Base-by-base conservation (phyloP, 2,888 invertebrate species). In the Lamellibrachia columna region DNA sequence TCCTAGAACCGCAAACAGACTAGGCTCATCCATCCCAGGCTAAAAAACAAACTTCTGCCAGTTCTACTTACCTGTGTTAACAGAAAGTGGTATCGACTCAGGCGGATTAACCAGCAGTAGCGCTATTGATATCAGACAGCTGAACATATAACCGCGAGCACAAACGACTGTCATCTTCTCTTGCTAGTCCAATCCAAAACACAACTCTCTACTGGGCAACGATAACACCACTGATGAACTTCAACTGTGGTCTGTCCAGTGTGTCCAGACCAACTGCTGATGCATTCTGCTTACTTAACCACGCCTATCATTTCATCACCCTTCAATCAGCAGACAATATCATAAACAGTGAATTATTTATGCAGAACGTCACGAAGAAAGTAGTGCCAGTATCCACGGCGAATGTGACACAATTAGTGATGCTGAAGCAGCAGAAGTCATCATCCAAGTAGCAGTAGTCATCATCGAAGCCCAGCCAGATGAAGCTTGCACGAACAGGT, bases 101-200 rank as follows among this genome's bases (percentile, higher is more conserved):
- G 75, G 75, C 75, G 75, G 75, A 75, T 75, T 75, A 75, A 75
- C 75, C 75, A 75, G 75, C 75, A 75, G 75, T 15, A 75, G 75
- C 1, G 75, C 75, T 75, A 75, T 75, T n/a, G 22, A 75, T 75
- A 75, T 22, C 22, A 75, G 75, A 75, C 75, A 75, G 22, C 22
- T 22, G 75, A 0, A 75, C 75, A 75, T 75, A 75, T 22, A 75
- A 75, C 75, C 22, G 22, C 75, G n/a, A 4, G 22, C 75, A 75
- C 75, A n/a, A 22, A 15, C n/a, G 22, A 75, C 22, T 75, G 75
- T 22, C 75, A 75, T 75, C 22, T 11, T 75, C 75, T n/a, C 6
- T 55, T 9, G 9, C 55, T 9, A 55, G 55, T 55, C 55, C 2
- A 75, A 75, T 75, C 75, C 22, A 15, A 75, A 75, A 75, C 75